These are phyloP conservation scores for Hiodon alosoides DNA, from an alignment of 2,113 vertebrate species.

Conservation along the genomic window DNA sequence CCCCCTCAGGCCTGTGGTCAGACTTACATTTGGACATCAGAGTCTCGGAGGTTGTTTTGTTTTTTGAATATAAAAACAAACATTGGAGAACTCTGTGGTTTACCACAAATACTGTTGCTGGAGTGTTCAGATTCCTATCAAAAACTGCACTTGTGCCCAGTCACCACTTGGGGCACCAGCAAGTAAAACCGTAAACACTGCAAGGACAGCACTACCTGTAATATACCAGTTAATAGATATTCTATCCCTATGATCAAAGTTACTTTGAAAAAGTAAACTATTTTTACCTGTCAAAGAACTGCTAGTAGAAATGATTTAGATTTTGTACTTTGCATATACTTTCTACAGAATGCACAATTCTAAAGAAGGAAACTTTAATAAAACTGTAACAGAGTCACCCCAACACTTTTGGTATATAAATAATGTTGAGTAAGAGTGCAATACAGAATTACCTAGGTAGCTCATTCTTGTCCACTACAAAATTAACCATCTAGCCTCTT, in stretches of 20 bases:
- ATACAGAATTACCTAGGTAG: constrained; percentile 29
- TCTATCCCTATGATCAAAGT: neutral
- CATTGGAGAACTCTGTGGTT: neutral
- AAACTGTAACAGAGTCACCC: too few relatives aligned
- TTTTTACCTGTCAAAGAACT: neutral
- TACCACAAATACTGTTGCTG: neutral
- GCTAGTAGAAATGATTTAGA: neutral
- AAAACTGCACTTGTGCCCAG: neutral
- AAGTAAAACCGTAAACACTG: neutral
- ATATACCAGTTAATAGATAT: neutral
- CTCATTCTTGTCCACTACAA: constrained; percentile 19
- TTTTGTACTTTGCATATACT: too few relatives aligned
- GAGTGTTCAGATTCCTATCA: neutral
- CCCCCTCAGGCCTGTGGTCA: too few relatives aligned
- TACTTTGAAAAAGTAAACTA: neutral
- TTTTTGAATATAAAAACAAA: too few relatives aligned
- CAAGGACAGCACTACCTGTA: neutral
- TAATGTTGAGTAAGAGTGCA: constrained; percentile 33
- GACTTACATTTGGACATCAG: too few relatives aligned
- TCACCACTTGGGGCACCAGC: neutral
- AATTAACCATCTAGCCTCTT: constrained; percentile 19
- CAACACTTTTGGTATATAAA: constrained; percentile 36
- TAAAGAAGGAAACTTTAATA: too few relatives aligned
- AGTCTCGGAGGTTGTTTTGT: too few relatives aligned
- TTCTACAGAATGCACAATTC: too few relatives aligned